Evolutionary conservation across 2,888 invertebrate genomes (phyloP).

Genomic region (Melanargia galathea): DNA sequence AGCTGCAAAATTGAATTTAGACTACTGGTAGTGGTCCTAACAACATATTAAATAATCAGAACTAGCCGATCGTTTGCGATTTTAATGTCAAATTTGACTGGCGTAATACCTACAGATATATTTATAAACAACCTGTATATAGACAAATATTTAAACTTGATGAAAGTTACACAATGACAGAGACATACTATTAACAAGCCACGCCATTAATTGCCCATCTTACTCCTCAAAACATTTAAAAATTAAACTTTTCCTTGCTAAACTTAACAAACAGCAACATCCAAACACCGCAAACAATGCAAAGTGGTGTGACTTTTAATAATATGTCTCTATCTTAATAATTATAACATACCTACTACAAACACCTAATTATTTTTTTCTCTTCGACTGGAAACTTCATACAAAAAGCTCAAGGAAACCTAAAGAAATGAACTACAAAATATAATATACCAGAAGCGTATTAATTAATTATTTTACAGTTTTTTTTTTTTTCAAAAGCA

Average conservation of each 20-base stretch:
- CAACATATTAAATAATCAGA: no score
- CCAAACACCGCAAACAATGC: not conserved
- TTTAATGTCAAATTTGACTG: no score
- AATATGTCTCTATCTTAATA: constrained; percentile 22
- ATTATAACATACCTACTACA: constrained; percentile 47
- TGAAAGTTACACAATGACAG: constrained; percentile 24
- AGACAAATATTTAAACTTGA: constrained; percentile 17
- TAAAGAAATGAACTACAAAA: constrained; percentile 60
- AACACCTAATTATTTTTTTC: constrained; percentile 65
- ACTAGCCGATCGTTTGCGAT: no score
- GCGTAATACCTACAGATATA: no score
- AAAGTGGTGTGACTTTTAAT: constrained; percentile 6
- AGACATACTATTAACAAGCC: constrained; percentile 23
- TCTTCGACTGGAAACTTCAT: constrained; percentile 52
- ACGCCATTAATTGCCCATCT: not conserved
- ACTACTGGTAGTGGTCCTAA: no score
- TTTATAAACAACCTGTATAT: constrained; percentile 23
- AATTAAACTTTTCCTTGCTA: constrained; percentile 11
- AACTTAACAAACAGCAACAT: constrained; percentile 16
- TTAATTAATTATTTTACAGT: constrained; percentile 60
- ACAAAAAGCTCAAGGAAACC: constrained; percentile 56
- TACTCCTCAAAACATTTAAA: not conserved
- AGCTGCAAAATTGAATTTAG: no score
- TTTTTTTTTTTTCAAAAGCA: constrained; percentile 56
- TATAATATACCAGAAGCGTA: constrained; percentile 59